Percentiles rank a stretch among this genome's conserved stretches.
These are phyloP conservation scores for Drosophila picticornis DNA, from an alignment of 2,888 invertebrate species.

Conservation along the genomic window DNA sequence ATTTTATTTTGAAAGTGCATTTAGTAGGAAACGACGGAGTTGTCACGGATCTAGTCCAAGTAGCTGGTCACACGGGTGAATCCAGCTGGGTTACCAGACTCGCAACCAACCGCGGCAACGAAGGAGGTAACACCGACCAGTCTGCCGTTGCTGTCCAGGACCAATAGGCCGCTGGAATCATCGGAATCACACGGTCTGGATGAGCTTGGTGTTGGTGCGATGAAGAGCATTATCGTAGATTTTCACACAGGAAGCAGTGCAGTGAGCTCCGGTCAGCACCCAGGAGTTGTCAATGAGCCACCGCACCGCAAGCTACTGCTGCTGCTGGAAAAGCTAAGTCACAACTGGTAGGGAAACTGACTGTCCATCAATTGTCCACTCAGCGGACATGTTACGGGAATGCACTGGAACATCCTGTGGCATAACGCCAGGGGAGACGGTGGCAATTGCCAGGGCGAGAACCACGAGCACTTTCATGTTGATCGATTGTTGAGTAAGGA, in stretches of 20 bases:
- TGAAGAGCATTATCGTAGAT: constrained; percentile 71
- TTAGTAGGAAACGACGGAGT: constrained; percentile 63
- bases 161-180: constrained; percentile 83
- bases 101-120: constrained; percentile 60
- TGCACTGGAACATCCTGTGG: constrained; percentile 57
- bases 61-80: constrained; percentile 72
- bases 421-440: constrained; percentile 63
- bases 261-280: constrained; percentile 81
- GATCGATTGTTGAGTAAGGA: constrained; percentile 48
- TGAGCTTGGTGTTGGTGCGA: constrained; percentile 68
- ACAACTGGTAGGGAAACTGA: constrained; percentile 79
- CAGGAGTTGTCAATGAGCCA: constrained; percentile 69
- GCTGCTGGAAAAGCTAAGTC: constrained; percentile 63
- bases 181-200: constrained; percentile 71
- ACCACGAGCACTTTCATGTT: constrained; percentile 73
- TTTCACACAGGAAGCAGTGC: constrained; percentile 70
- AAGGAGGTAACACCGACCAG: constrained; percentile 79
- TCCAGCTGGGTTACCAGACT: constrained; percentile 64
- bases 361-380: constrained; percentile 64
- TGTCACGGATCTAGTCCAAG: constrained; percentile 72
- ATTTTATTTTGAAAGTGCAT: constrained; percentile 8
- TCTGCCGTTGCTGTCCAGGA: constrained; percentile 21
- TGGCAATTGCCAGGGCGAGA: constrained; percentile 67
- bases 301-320: constrained; percentile 75
- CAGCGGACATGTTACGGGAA: constrained; percentile 56